Evolutionary conservation across 2,797 vertebrate genomes (phyloP).

Genomic region (Coilia nasus): DNA sequence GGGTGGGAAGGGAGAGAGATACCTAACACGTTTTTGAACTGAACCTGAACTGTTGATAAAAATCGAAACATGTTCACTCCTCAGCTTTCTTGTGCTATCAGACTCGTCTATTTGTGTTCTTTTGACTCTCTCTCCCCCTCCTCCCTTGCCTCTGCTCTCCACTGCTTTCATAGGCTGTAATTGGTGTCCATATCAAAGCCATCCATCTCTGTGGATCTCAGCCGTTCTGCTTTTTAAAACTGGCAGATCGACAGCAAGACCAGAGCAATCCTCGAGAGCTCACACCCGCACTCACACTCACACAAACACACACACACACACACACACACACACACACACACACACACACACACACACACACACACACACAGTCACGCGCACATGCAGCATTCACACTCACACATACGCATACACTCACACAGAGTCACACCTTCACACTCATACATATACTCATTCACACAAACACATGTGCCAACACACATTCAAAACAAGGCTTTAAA

Average conservation of each 20-base stretch:
- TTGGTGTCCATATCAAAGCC: conserved; percentile 25
- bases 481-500: neutral
- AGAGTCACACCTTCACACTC: neutral
- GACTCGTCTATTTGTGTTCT: conserved; percentile 58
- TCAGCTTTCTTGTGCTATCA: conserved; percentile 63
- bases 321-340: neutral
- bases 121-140: conserved; percentile 58
- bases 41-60: conserved; percentile 18
- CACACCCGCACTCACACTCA: neutral
- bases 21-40: conserved; percentile 12
- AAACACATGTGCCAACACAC: neutral
- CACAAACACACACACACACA: neutral
- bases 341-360: neutral
- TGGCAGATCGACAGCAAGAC: neutral
- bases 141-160: conserved; percentile 12
- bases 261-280: conserved; percentile 6
- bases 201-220: neutral
- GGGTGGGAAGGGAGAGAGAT: no score
- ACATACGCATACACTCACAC: neutral
- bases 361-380: neutral
- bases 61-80: conserved; percentile 22
- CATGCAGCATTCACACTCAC: neutral
- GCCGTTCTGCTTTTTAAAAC: conserved; percentile 9
- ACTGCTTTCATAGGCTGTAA: conserved; percentile 26
- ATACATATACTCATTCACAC: neutral